Evolutionary conservation across 92 coral and sea anemone genomes (phyloP), one percentile per base, ranked within the genome.

Genomic region (Ricordea florida): DNA sequence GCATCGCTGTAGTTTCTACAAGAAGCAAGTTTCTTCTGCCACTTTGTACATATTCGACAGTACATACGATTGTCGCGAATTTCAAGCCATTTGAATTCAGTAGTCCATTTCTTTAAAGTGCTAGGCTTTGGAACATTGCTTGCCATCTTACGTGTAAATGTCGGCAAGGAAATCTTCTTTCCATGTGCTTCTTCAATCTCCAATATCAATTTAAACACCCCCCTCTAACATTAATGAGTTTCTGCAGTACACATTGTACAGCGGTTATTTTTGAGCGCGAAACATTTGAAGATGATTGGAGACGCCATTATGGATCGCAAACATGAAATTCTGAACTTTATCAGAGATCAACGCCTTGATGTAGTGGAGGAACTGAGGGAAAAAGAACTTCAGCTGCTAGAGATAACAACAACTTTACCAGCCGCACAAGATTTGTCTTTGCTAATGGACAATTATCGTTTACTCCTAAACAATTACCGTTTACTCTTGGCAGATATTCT

Each of bases 1-100:
- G 21, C 69, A 61, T 61, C 69, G 46, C 46, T 33, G 69, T 65
- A 65, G 72, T 65, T 65, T 66, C 73, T 29, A 62, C 29, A 40
- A 20, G 40, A 57, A 57, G 23, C 32, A 24, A 57, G 40, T 57
- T 30, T 57, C 41, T 24, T 29, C 41, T 57, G 40, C 41, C 40
- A 57, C 41, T 57, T 57, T 57, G 40, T 57, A 17, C 65, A 57
- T 35, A 57, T 29, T 57, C n/a, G n/a, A n/a, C n/a, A n/a, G n/a
- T n/a, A n/a, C n/a, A n/a, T n/a, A n/a, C n/a, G n/a, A n/a, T n/a
- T n/a, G n/a, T n/a, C n/a, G n/a, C n/a, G n/a, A n/a, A n/a, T n/a
- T n/a, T n/a, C n/a, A n/a, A n/a, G n/a, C 18, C 24, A 57, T 24
- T 46, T 46, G 53, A 46, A 46, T 46, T 46, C 53, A 46, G 53